phyloP scores from a whole-genome alignment of 2,888 invertebrate genomes.

The Diaperis boleti region DNA sequence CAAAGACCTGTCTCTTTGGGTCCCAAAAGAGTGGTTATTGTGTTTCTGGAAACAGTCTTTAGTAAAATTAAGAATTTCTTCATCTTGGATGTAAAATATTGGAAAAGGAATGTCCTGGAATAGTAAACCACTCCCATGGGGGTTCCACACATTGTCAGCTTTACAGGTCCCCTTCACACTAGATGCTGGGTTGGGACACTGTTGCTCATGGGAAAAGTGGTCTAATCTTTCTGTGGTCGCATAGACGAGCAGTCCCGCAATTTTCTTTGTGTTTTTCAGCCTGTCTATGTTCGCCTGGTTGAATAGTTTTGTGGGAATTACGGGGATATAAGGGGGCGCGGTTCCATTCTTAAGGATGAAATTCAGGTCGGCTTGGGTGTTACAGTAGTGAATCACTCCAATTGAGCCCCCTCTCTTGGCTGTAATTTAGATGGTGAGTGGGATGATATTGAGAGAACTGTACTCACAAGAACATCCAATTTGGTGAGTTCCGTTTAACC shows the following conservation, averaged over 20 bases:
- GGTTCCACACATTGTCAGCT: conserved; percentile 78
- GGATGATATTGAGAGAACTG: no score
- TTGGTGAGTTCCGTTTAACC: conserved; percentile 95
- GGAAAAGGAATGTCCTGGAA: conserved; percentile 89
- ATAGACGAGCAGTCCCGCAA: conserved; percentile 77
- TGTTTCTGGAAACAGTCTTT: conserved; percentile 74
- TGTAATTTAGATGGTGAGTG: no score
- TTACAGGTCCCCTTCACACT: conserved; percentile 65
- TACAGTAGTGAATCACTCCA: conserved; percentile 84
- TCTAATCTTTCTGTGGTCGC: conserved; percentile 64
- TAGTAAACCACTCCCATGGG: conserved; percentile 79
- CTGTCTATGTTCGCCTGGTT: conserved; percentile 69
- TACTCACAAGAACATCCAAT: conserved; percentile 94
- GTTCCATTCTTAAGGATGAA: conserved; percentile 80
- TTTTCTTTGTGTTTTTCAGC: conserved; percentile 68
- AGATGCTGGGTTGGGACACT: conserved; percentile 86
- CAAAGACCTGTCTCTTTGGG: conserved; percentile 77
- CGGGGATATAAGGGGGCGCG: conserved; percentile 85
- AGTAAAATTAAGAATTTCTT: conserved; percentile 74
- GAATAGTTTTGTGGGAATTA: conserved; percentile 76
- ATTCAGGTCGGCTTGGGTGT: conserved; percentile 74
- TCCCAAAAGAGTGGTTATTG: conserved; percentile 76
- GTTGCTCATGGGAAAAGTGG: conserved; percentile 74
- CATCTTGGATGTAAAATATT: conserved; percentile 79
- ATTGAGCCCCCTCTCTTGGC: conserved; percentile 83